Evolutionary conservation across 2,888 invertebrate genomes (phyloP).

Genomic region (Ochropleura leucogaster): DNA sequence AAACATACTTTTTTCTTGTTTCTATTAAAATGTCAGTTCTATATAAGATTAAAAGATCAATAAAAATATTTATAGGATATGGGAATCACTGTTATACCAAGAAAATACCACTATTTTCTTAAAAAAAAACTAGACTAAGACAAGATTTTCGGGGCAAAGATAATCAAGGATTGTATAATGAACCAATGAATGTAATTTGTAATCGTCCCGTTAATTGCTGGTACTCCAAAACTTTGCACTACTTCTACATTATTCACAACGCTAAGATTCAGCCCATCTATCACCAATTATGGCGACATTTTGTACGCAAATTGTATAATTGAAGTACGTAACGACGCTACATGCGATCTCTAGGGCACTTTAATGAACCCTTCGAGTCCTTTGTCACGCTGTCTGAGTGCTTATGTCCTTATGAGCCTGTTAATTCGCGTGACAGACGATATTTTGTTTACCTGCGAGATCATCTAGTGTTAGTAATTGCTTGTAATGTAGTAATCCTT

Average conservation of each 20-base stretch:
- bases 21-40: no score
- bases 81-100: neutral
- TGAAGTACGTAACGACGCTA: conserved; percentile 32
- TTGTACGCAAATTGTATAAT: conserved; percentile 53
- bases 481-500: neutral
- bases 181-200: neutral
- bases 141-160: neutral
- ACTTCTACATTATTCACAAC: neutral
- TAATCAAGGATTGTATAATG: neutral
- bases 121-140: neutral
- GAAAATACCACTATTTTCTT: neutral
- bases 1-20: no score
- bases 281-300: conserved; percentile 50
- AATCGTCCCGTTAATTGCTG: neutral
- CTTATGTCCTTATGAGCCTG: conserved; percentile 2
- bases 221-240: neutral
- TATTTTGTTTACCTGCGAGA: conserved; percentile 46
- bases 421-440: conserved; percentile 48
- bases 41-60: no score
- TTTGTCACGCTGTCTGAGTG: conserved; percentile 39
- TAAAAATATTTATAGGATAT: neutral
- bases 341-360: conserved; percentile 35
- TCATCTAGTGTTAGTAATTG: conserved; percentile 33
- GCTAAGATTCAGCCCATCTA: conserved; percentile 5
- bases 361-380: conserved; percentile 46